A percentile compares a stretch with the other conserved stretches of the same genome.
Conservation (phyloP, 2,113 vertebrate genomes). For the Aldabrachelys gigantea region DNA sequence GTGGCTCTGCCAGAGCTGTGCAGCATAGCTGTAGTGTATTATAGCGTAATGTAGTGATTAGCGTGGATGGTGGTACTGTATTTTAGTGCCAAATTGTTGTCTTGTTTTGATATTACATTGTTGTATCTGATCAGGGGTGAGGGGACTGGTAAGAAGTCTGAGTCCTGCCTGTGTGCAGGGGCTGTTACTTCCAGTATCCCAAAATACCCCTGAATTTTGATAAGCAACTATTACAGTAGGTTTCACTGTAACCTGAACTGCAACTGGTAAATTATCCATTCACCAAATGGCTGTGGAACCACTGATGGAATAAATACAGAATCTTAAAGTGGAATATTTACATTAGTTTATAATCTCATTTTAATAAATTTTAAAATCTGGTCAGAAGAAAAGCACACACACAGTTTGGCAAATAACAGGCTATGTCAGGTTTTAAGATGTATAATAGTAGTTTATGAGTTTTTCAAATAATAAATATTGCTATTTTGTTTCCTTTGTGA, state of each 20-base stretch:
- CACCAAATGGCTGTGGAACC: not conserved
- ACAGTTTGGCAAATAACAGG: not conserved
- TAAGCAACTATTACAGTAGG: no score
- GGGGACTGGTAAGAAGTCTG: not conserved
- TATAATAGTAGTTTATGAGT: not conserved
- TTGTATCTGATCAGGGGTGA: not conserved
- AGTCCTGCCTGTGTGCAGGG: not conserved
- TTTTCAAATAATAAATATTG: not conserved
- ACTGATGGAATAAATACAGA: not conserved
- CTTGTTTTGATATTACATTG: not conserved
- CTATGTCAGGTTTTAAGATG: rapidly evolving
- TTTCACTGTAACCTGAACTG: not conserved
- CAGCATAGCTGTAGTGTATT: not conserved
- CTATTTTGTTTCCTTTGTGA: not conserved
- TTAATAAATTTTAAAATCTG: not conserved
- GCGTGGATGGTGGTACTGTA: not conserved
- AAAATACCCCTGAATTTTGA: not conserved
- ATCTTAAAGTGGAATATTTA: not conserved
- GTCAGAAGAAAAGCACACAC: rapidly evolving
- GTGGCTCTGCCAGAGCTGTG: not conserved
- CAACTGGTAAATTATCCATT: not conserved
- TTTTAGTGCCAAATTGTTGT: not conserved
- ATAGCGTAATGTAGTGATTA: not conserved
- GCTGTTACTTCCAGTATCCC: not conserved
- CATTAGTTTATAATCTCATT: not conserved